Percentiles rank a stretch among this genome's conserved stretches.
phyloP scores from a whole-genome alignment of 2,797 vertebrate species.

The Labeo calbasu region DNA sequence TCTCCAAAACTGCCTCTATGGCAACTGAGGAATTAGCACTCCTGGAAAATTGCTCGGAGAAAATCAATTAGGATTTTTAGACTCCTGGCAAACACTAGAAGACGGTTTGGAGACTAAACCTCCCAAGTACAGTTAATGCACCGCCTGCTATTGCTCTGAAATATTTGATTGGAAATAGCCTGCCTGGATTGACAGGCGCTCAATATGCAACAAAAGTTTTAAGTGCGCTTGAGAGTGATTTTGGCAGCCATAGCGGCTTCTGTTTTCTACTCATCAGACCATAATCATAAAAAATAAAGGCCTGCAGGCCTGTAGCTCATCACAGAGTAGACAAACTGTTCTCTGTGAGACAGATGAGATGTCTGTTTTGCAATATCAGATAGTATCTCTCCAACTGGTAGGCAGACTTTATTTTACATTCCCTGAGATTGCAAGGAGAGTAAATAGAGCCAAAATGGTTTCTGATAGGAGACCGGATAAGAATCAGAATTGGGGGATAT shows the following conservation, averaged over 20 bases:
- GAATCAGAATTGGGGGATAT: constrained; percentile 8
- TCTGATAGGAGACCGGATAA: constrained; percentile 23
- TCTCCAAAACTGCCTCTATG: constrained; percentile 61
- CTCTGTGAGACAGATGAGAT: constrained; percentile 64
- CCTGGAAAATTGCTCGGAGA: constrained; percentile 40
- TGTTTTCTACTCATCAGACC: constrained; percentile 50
- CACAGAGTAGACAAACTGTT: constrained; percentile 59
- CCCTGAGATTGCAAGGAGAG: constrained; percentile 9
- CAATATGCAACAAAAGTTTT: constrained; percentile 44
- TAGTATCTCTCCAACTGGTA: constrained; percentile 63
- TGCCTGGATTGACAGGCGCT: constrained; percentile 14
- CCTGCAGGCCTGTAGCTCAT: constrained; percentile 35
- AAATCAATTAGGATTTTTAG: constrained; percentile 52
- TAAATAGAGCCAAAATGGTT: constrained; percentile 12
- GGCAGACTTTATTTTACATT: constrained; percentile 57
- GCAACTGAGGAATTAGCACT: constrained; percentile 69
- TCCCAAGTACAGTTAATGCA: constrained; percentile 25
- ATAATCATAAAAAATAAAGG: constrained; percentile 59
- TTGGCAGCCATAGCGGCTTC: constrained; percentile 38
- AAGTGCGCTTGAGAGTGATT: constrained; percentile 22
- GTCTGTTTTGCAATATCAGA: constrained; percentile 65
- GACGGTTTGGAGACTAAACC: constrained; percentile 1
- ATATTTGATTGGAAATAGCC: constrained; percentile 13
- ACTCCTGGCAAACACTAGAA: constrained; percentile 20
- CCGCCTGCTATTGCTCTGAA: neutral